Percentiles rank a stretch among this genome's conserved stretches.
Conservation (phyloP, 2,113 vertebrate species). For the Nesoenas mayeri region DNA sequence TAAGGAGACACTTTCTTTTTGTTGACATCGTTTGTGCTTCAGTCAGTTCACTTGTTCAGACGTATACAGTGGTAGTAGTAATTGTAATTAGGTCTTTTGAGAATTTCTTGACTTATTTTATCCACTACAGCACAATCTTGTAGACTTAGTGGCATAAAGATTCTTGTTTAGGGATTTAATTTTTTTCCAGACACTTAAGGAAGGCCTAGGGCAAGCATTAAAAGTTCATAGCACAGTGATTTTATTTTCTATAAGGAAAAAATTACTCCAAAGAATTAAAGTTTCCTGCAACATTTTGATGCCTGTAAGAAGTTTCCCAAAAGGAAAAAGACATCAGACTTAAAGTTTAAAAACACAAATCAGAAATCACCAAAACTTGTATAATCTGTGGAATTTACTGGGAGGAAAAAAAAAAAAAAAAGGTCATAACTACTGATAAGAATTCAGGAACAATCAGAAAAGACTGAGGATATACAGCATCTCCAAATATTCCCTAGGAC, state of each 20-base stretch:
- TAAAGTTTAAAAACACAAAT: background rate
- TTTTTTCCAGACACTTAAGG: constrained; percentile 40
- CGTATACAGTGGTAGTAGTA: background rate
- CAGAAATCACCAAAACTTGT: background rate
- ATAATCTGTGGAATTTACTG: background rate
- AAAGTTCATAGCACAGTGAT: background rate
- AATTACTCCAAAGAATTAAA: background rate
- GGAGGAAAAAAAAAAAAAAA: too few species aligned
- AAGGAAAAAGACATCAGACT: background rate
- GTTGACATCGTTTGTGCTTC: background rate
- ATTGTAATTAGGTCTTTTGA: constrained; percentile 22
- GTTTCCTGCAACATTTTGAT: background rate
- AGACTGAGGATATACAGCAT: background rate
- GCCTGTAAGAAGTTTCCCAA: background rate
- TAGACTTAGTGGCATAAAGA: constrained; percentile 12
- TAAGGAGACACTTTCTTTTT: background rate
- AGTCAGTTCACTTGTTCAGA: background rate
- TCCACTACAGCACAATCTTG: constrained; percentile 46
- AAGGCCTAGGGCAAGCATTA: constrained; percentile 33
- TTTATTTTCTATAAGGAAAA: background rate
- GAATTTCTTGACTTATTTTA: constrained; percentile 45
- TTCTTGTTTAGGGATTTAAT: constrained; percentile 45
- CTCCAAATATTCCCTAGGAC: background rate
- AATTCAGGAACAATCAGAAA: background rate
- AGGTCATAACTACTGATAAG: too few species aligned